These are phyloP conservation scores for Nephrotoma appendiculata DNA, from an alignment of 2,888 invertebrate species.

Conservation along the genomic window DNA sequence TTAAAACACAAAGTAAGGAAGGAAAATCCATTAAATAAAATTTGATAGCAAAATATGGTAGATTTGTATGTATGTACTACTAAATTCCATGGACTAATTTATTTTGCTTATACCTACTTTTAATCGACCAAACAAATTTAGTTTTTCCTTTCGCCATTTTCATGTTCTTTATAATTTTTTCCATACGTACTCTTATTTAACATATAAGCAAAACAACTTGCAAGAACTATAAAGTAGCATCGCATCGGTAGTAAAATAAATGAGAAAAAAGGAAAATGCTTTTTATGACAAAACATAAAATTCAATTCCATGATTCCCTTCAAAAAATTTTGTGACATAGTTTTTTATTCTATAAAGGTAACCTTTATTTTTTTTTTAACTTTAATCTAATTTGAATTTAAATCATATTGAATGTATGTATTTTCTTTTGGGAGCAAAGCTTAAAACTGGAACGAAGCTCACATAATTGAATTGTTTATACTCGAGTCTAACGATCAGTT, in stretches of 20 bases:
- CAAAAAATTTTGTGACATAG: background rate
- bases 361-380: background rate
- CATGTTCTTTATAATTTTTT: background rate
- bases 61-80: background rate
- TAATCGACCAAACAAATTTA: background rate
- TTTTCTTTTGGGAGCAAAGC: background rate
- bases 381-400: no score
- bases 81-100: background rate
- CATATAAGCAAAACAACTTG: background rate
- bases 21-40: background rate
- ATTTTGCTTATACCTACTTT: background rate
- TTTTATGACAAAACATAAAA: background rate
- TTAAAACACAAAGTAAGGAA: background rate
- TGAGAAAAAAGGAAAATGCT: background rate
- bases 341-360: background rate
- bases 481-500: no score
- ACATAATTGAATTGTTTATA: background rate
- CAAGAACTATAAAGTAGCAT: background rate
- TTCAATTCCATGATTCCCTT: background rate
- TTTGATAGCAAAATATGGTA: background rate
- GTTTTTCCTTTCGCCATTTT: background rate
- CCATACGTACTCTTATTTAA: background rate
- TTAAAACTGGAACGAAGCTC: background rate
- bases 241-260: background rate
- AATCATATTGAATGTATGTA: no score